These are phyloP conservation scores for Schizothorax lantsangensis DNA, from an alignment of 2,797 vertebrate species.

Conservation along the genomic window DNA sequence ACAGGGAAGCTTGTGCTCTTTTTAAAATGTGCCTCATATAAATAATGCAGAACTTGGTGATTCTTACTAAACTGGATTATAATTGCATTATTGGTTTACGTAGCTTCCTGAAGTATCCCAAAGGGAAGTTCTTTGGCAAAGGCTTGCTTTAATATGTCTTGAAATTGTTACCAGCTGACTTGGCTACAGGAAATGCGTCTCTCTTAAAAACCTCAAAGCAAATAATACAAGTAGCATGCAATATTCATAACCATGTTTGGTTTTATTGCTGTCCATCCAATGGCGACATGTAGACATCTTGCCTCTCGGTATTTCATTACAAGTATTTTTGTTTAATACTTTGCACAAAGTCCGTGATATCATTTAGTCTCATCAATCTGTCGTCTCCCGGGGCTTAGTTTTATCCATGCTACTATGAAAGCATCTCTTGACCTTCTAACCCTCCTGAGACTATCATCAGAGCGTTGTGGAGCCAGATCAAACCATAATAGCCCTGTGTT, in stretches of 20 bases:
- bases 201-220: conserved; percentile 76
- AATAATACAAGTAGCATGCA: conserved; percentile 75
- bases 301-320: conserved; percentile 68
- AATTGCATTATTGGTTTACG: conserved; percentile 81
- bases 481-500: conserved; percentile 60
- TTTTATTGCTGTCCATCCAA: conserved; percentile 63
- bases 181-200: conserved; percentile 78
- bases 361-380: conserved; percentile 64
- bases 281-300: conserved; percentile 65
- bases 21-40: conserved; percentile 64
- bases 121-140: conserved; percentile 78
- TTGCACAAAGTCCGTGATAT: conserved; percentile 63
- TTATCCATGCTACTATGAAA: conserved; percentile 61
- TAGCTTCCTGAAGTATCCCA: conserved; percentile 76
- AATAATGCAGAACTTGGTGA: conserved; percentile 69
- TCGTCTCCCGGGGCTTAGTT: conserved; percentile 58
- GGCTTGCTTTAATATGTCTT: conserved; percentile 79
- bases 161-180: conserved; percentile 82
- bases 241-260: conserved; percentile 73
- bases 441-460: conserved; percentile 69
- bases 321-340: conserved; percentile 65
- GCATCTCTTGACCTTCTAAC: conserved; percentile 73
- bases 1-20: conserved; percentile 54
- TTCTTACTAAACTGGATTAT: conserved; percentile 72
- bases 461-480: conserved; percentile 59